These are phyloP conservation scores for Python bivittatus DNA, from an alignment of 2,113 vertebrate species.

Conservation along the genomic window DNA sequence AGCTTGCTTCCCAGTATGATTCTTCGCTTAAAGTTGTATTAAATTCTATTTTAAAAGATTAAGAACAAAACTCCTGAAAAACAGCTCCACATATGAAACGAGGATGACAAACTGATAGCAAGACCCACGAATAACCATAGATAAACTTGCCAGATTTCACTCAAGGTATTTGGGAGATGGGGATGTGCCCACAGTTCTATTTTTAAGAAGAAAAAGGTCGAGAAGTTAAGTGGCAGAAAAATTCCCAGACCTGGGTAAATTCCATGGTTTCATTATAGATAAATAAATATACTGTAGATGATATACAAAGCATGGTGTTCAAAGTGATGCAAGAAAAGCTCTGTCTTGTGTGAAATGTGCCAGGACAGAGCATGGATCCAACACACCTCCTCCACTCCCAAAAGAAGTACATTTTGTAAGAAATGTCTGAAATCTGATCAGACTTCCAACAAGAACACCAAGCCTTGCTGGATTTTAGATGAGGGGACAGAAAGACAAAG, in stretches of 20 bases:
- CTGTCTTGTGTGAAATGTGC: background rate
- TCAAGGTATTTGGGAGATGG: background rate
- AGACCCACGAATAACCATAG: no score
- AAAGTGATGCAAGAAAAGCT: no score
- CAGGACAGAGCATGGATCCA: background rate
- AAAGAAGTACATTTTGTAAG: background rate
- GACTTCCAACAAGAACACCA: background rate
- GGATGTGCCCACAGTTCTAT: background rate
- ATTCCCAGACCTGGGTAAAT: background rate
- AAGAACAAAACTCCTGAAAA: background rate
- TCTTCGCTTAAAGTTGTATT: background rate
- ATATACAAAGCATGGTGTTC: no score
- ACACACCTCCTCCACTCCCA: background rate
- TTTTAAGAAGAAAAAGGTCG: background rate
- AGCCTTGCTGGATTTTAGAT: background rate
- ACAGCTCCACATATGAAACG: background rate
- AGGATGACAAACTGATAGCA: background rate
- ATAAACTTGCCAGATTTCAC: background rate
- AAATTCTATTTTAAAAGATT: background rate
- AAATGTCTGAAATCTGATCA: background rate
- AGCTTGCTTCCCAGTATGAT: background rate
- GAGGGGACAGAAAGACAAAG: background rate
- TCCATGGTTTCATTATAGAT: no score
- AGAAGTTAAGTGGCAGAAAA: background rate
- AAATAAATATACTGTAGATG: no score